These are phyloP conservation scores for Cybosia mesomella DNA, from an alignment of 2,888 invertebrate genomes.

Conservation along the genomic window DNA sequence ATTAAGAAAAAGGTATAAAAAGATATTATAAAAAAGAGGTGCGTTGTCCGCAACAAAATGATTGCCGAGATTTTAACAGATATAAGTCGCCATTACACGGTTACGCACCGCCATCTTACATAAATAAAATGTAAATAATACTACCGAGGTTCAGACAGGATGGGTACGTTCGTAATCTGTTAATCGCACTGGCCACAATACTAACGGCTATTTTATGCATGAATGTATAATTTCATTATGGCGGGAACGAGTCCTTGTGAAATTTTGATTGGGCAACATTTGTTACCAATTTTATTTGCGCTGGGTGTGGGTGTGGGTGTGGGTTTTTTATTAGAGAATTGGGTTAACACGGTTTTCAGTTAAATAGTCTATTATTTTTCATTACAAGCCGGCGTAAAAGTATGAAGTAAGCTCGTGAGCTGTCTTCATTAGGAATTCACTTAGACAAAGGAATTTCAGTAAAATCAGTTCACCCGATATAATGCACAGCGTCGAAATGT, in stretches of 20 bases:
- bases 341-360: neutral
- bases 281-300: slow-evolving; percentile 46
- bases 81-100: slow-evolving; percentile 33
- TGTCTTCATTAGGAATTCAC: no score
- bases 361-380: neutral
- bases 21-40: no score
- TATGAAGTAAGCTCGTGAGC: no score
- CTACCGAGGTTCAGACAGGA: slow-evolving; percentile 38
- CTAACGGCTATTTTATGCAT: slow-evolving; percentile 71
- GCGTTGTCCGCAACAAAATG: no score
- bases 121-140: slow-evolving; percentile 45
- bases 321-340: slow-evolving; percentile 11
- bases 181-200: slow-evolving; percentile 51
- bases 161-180: slow-evolving; percentile 45
- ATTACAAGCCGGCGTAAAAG: neutral
- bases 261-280: slow-evolving; percentile 59
- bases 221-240: slow-evolving; percentile 75
- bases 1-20: no score
- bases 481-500: no score
- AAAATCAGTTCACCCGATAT: no score
- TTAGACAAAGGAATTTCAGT: no score
- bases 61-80: slow-evolving; percentile 48
- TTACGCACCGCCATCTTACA: slow-evolving; percentile 34
- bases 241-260: slow-evolving; percentile 54
- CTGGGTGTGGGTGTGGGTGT: slow-evolving; percentile 29